Conservation (phyloP, 2,113 vertebrate species). For the Saguinus imperator region DNA sequence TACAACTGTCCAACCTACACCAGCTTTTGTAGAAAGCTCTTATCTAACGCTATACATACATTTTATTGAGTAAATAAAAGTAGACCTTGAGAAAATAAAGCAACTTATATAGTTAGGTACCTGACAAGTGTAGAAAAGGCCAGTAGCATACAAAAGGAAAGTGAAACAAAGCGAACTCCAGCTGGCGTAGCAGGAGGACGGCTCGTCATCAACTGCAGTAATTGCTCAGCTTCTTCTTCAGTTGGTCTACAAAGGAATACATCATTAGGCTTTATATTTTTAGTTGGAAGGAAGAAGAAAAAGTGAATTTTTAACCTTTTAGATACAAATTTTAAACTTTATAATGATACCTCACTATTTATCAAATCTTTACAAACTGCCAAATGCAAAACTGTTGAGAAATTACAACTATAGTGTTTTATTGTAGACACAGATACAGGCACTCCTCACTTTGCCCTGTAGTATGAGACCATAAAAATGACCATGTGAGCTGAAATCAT, state of each 20-base stretch:
- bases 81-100: not conserved
- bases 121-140: conserved; percentile 98
- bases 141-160: conserved; percentile 97
- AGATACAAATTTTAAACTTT: conserved; percentile 10
- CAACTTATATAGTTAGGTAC: conserved; percentile 74
- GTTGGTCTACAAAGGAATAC: conserved; percentile 88
- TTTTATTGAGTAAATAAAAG: not conserved
- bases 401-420: not conserved
- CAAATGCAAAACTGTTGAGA: conserved; percentile 9
- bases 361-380: not conserved
- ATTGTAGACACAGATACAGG: not conserved
- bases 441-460: not conserved
- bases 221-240: conserved; percentile 96
- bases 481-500: not conserved
- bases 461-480: not conserved
- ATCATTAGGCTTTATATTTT: not conserved
- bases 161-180: conserved; percentile 96
- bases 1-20: not conserved
- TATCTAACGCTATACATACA: not conserved
- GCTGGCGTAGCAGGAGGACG: conserved; percentile 96
- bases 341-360: not conserved
- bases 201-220: conserved; percentile 98
- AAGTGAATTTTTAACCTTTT: not conserved
- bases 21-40: not conserved
- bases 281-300: not conserved